A percentile compares a stretch with the other conserved stretches of the same genome.
These are phyloP conservation scores for Drosophila helvetica DNA, from an alignment of 2,888 invertebrate genomes.

Conservation along the genomic window DNA sequence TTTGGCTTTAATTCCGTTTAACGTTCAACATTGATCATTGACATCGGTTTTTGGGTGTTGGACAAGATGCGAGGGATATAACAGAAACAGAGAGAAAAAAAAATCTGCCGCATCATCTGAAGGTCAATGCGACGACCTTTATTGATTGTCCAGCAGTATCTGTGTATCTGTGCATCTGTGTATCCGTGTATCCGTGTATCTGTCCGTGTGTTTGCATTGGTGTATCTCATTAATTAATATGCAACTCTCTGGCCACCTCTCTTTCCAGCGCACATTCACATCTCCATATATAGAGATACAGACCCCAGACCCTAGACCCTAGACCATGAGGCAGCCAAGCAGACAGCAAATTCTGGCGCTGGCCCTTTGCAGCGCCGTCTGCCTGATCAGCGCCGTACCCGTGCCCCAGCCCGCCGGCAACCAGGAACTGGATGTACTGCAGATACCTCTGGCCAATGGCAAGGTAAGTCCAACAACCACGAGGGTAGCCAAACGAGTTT, in stretches of 20 bases:
- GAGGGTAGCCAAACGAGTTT: neutral
- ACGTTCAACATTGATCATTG: neutral
- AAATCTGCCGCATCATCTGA: slow-evolving; percentile 39
- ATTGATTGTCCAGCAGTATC: neutral
- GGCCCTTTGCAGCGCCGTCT: slow-evolving; percentile 70
- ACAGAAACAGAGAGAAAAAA: slow-evolving; percentile 2
- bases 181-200: neutral
- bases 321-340: slow-evolving; percentile 58
- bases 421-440: slow-evolving; percentile 82
- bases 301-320: slow-evolving; percentile 1
- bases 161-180: too few relatives aligned
- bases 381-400: slow-evolving; percentile 78
- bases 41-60: neutral
- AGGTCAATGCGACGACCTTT: slow-evolving; percentile 52
- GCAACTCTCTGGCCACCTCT: slow-evolving; percentile 27
- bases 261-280: slow-evolving; percentile 11
- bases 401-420: slow-evolving; percentile 80
- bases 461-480: slow-evolving; percentile 80
- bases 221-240: slow-evolving; percentile 48
- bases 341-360: slow-evolving; percentile 63
- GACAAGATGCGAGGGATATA: too few relatives aligned
- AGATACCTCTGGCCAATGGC: slow-evolving; percentile 83
- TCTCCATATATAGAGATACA: slow-evolving; percentile 24
- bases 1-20: slow-evolving; percentile 5
- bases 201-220: neutral